Evolutionary conservation across 2,797 vertebrate species (phyloP).

Genomic region (Muraenolepis orangiensis): DNA sequence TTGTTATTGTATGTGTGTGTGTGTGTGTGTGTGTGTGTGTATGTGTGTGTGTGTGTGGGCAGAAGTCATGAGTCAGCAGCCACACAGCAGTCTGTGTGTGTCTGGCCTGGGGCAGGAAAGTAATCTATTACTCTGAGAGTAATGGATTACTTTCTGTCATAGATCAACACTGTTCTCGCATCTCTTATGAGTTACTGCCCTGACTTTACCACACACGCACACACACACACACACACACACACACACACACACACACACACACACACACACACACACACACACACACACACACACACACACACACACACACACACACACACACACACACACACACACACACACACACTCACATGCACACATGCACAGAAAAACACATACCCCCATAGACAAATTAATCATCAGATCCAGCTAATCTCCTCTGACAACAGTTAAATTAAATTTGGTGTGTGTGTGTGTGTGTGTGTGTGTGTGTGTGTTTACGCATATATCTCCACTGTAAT

Average conservation of each 20-base stretch:
- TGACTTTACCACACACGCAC: neutral
- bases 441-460: neutral
- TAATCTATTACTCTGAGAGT: conserved; percentile 23
- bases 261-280: too few species aligned
- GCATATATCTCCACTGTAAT: conserved; percentile 15
- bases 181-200: neutral
- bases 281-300: too few species aligned
- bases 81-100: conserved; percentile 10
- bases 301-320: too few species aligned
- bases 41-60: conserved; percentile 35
- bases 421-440: neutral
- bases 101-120: conserved; percentile 30
- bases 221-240: too few species aligned
- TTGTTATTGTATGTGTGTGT: conserved; percentile 33
- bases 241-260: too few species aligned
- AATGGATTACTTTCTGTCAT: neutral
- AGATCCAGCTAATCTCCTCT: conserved; percentile 16
- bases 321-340: too few species aligned
- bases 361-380: neutral
- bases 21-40: conserved; percentile 33
- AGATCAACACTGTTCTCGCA: neutral
- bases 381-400: conserved; percentile 7
- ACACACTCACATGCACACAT: neutral
- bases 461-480: neutral
- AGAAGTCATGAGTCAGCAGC: conserved; percentile 44